A percentile compares a stretch with the other conserved stretches of the same genome.
These are phyloP conservation scores for Mugil cephalus DNA, from an alignment of 2,113 vertebrate genomes.

Conservation along the genomic window DNA sequence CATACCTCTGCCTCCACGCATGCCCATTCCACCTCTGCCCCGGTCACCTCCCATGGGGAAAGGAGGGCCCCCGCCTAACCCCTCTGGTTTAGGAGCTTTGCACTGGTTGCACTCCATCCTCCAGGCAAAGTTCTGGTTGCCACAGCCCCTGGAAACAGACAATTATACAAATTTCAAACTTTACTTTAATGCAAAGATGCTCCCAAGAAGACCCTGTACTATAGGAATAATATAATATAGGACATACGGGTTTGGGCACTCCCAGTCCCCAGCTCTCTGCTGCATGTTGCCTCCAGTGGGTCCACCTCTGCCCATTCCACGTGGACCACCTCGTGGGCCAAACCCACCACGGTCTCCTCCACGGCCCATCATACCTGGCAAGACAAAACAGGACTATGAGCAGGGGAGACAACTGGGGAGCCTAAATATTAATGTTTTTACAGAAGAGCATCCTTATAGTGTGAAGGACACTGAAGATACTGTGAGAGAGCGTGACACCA, in stretches of 20 bases:
- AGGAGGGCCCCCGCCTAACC: conserved; percentile 89
- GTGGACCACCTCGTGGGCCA: conserved; percentile 88
- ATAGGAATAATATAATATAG: conserved; percentile 35
- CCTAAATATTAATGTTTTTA: too few relatives aligned
- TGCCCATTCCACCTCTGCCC: conserved; percentile 92
- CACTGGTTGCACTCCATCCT: conserved; percentile 99
- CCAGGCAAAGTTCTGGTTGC: conserved; percentile 99
- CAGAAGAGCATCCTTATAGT: too few relatives aligned
- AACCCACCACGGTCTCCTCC: conserved; percentile 90
- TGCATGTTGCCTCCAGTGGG: conserved; percentile 94
- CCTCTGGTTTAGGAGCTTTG: conserved; percentile 97
- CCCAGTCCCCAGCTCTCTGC: conserved; percentile 97
- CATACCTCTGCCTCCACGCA: conserved; percentile 94
- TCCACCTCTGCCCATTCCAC: conserved; percentile 87
- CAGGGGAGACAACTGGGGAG: too few relatives aligned
- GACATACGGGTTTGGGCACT: conserved; percentile 96
- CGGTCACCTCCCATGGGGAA: conserved; percentile 94
- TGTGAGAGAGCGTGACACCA: background rate
- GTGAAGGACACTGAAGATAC: too few relatives aligned
- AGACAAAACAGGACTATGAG: background rate
- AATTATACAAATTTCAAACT: background rate
- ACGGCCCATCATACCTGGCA: conserved; percentile 82
- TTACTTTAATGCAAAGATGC: background rate
- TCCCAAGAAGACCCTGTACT: background rate
- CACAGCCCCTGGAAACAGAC: conserved; percentile 87